phyloP scores from a whole-genome alignment of 2,113 vertebrate species.

The Planiliza haematocheilus region DNA sequence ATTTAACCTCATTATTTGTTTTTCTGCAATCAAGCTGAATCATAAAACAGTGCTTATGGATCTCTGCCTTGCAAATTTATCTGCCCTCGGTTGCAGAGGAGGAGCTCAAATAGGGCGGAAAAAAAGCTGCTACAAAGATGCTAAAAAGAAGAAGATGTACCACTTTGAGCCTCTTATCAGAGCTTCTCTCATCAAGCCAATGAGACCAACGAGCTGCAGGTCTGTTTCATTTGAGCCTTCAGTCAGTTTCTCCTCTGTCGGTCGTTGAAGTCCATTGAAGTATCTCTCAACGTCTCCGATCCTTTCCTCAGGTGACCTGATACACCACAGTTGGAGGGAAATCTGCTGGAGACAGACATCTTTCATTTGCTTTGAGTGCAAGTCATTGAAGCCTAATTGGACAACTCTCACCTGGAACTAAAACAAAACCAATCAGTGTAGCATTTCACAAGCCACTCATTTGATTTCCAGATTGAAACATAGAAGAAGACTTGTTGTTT shows the following conservation, averaged over 20 bases:
- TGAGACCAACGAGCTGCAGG: neutral
- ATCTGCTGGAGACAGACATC: neutral
- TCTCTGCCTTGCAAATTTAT: conserved; percentile 19
- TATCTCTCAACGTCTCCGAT: conserved; percentile 1
- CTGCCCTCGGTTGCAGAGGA: neutral
- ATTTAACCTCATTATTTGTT: conserved; percentile 16
- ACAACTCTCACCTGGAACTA: conserved; percentile 48
- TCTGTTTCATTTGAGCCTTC: conserved; percentile 21
- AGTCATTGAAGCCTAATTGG: conserved; percentile 44
- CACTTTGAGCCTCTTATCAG: neutral
- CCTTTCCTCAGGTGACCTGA: conserved; percentile 40
- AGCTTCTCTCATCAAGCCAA: neutral
- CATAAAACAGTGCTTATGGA: neutral
- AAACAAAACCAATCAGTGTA: conserved; percentile 50
- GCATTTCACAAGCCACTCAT: conserved; percentile 7
- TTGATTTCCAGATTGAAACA: conserved; percentile 43
- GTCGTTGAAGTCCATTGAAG: neutral
- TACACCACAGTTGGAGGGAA: conserved; percentile 10
- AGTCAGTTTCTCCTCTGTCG: conserved; percentile 4
- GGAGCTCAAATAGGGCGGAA: no score
- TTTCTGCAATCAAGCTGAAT: neutral
- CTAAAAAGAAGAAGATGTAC: neutral
- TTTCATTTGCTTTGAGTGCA: conserved; percentile 38
- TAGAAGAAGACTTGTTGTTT: neutral
- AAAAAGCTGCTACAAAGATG: neutral